These are phyloP conservation scores for Petrocephalus sullivani DNA, from an alignment of 2,797 vertebrate species.

Conservation along the genomic window DNA sequence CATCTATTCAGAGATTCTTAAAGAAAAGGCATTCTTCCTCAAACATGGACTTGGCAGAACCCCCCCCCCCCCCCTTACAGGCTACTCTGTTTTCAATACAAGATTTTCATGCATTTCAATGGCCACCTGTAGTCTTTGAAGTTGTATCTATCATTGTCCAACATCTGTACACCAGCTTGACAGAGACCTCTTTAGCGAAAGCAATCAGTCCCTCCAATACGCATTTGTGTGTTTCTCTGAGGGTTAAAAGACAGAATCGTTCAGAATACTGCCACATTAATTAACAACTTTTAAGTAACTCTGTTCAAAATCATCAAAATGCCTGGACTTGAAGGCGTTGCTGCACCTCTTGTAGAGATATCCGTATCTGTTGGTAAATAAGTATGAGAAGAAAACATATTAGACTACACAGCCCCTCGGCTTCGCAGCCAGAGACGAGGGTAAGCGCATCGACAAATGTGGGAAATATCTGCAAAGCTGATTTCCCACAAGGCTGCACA, in stretches of 20 bases:
- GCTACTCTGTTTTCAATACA: slow-evolving; percentile 81
- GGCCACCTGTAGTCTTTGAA: slow-evolving; percentile 98
- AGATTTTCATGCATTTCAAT: slow-evolving; percentile 98
- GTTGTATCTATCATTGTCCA: slow-evolving; percentile 96
- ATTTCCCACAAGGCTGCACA: neutral
- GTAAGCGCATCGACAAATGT: too few species aligned
- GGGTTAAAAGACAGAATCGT: slow-evolving; percentile 66
- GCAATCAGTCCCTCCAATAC: slow-evolving; percentile 59
- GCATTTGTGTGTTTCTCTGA: slow-evolving; percentile 68
- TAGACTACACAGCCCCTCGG: too few species aligned
- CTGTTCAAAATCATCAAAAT: neutral
- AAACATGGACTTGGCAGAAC: slow-evolving; percentile 72
- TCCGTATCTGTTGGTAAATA: too few species aligned
- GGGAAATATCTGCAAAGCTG: neutral
- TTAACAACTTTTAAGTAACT: neutral
- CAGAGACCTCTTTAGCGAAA: slow-evolving; percentile 86
- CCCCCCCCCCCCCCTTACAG: slow-evolving; percentile 73
- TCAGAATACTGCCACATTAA: neutral
- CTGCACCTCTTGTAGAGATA: too few species aligned
- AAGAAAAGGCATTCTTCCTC: slow-evolving; percentile 60
- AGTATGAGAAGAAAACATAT: too few species aligned
- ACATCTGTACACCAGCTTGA: slow-evolving; percentile 86
- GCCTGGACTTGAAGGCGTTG: neutral
- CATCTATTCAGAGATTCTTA: slow-evolving; percentile 58
- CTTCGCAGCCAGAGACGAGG: too few species aligned